Evolutionary conservation across 2,888 invertebrate species (phyloP), one percentile per base, ranked within the genome.

Genomic region (Norana najaformis): DNA sequence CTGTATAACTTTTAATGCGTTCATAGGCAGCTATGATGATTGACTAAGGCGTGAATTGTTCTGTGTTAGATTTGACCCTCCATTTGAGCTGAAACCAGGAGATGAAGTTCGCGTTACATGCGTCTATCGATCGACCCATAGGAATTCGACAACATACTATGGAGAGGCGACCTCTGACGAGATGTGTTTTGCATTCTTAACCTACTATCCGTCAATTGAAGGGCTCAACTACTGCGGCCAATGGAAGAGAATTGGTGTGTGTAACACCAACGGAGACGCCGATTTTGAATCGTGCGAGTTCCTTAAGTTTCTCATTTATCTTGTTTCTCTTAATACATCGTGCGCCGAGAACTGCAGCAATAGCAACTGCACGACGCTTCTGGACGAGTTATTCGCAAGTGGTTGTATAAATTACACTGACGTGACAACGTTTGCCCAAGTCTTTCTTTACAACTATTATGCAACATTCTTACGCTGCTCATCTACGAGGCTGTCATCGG

Each of bases 181-280:
- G 91, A 93, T 93, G 93, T 93, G 93, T 89, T 93, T 89, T 82
- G 92, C 92, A 5, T 93, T 93, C 91, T 14, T 93, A n/a, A 92
- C 92, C 37, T 92, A 92, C 88, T 93, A 93, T 90, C 93, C 93
- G 1, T 88, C 90, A 34, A 39, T 30, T 34, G 23, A 41, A 20
- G 89, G 18, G 5, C 83, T 37, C 82, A 89, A 53, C 39, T 47
- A 36, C 83, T 90, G 89, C 82, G 89, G 16, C 34, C 82, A 38
- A 85, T 90, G 47, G 90, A 89, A 41, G 53, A 38, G 35, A 36
- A 88, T 39, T 35, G 47, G 16, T 13, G 16, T 89, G 34, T 53
- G 89, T 34, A 89, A 47, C 47, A 47, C 3, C 47, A 47, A 47
- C 3, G 41, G 41, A 47, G 47, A 47, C 23, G 47, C 23, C 23